phyloP scores from a whole-genome alignment of 2,113 vertebrate species.

The Proterorhinus semilunaris region DNA sequence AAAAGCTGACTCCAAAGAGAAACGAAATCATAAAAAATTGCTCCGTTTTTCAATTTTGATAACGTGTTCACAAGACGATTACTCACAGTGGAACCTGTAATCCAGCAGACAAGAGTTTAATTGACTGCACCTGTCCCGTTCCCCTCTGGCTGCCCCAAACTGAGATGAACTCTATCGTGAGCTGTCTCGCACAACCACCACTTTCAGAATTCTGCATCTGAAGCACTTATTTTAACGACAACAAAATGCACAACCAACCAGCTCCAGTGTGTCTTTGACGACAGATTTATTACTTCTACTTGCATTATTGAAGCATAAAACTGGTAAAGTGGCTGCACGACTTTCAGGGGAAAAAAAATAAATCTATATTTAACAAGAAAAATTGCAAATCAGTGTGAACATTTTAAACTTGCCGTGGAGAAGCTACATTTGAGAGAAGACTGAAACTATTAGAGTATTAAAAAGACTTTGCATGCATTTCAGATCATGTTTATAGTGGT shows the following conservation, averaged over 20 bases:
- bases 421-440: too few relatives aligned
- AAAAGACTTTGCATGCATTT: too few relatives aligned
- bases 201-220: slow-evolving; percentile 2
- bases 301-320: too few relatives aligned
- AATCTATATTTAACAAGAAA: too few relatives aligned
- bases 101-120: slow-evolving; percentile 19
- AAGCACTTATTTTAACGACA: too few relatives aligned
- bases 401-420: too few relatives aligned
- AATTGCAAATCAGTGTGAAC: too few relatives aligned
- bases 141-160: slow-evolving; percentile 25
- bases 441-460: too few relatives aligned
- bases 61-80: background rate
- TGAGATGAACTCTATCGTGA: slow-evolving; percentile 28
- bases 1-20: background rate
- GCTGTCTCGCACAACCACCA: slow-evolving; percentile 45
- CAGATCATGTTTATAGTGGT: too few relatives aligned
- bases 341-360: too few relatives aligned
- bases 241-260: too few relatives aligned
- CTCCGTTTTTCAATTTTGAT: background rate
- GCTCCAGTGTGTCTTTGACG: background rate
- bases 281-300: background rate
- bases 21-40: background rate
- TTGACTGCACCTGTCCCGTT: slow-evolving; percentile 57
- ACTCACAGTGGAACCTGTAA: slow-evolving; percentile 6
- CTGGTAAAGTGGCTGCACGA: too few relatives aligned